phyloP scores from a whole-genome alignment of 2,113 vertebrate genomes.

The Amphilophus citrinellus region DNA sequence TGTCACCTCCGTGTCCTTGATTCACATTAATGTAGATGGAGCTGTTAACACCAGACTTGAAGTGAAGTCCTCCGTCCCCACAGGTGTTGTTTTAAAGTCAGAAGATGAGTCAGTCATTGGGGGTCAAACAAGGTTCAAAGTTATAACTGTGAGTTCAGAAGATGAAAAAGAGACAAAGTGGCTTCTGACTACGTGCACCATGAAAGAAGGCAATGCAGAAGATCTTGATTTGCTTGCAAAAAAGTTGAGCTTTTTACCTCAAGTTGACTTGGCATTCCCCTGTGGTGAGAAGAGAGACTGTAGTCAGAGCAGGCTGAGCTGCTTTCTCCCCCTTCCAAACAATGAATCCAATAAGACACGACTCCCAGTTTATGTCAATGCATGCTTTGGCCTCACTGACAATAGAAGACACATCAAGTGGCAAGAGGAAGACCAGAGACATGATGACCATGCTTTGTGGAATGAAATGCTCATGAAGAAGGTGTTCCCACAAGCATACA shows the following conservation, averaged over 20 bases:
- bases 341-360: constrained; percentile 84
- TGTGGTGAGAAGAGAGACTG: constrained; percentile 53
- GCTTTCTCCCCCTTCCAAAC: constrained; percentile 88
- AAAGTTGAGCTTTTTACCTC: constrained; percentile 80
- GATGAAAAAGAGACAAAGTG: constrained; percentile 57
- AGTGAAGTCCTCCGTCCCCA: constrained; percentile 60
- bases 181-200: constrained; percentile 75
- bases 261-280: constrained; percentile 84
- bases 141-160: constrained; percentile 52
- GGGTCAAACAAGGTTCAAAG: constrained; percentile 67
- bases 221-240: constrained; percentile 71
- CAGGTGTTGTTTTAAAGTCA: constrained; percentile 3
- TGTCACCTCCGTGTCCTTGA: constrained; percentile 77
- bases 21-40: constrained; percentile 69
- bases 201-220: constrained; percentile 68
- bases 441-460: constrained; percentile 66
- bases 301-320: constrained; percentile 80
- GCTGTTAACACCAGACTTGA: constrained; percentile 62
- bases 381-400: constrained; percentile 78
- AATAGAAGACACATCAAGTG: too few relatives aligned
- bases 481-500: constrained; percentile 82
- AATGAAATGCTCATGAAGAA: constrained; percentile 83
- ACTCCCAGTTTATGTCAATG: constrained; percentile 83
- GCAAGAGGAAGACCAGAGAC: too few relatives aligned
- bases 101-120: not conserved